Evolutionary conservation across 2,888 invertebrate species (phyloP).

Genomic region (Dasypogon diadema): DNA sequence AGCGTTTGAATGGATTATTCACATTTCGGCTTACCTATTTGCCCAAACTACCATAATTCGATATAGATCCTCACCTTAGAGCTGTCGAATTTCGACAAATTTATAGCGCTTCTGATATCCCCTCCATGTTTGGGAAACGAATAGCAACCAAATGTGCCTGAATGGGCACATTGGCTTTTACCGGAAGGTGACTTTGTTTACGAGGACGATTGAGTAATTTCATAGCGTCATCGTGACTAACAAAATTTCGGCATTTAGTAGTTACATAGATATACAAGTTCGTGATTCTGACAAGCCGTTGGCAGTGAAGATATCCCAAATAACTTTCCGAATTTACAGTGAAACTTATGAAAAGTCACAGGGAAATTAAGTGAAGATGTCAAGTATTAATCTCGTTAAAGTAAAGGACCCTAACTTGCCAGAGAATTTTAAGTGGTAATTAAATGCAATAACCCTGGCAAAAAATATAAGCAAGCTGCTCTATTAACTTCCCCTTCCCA

Average conservation of each 20-base stretch:
- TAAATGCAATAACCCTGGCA: conserved; percentile 15
- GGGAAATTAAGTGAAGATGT: not conserved
- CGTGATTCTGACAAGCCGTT: too few relatives aligned
- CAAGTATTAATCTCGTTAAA: conserved; percentile 6
- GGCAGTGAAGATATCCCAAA: too few relatives aligned
- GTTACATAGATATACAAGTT: too few relatives aligned
- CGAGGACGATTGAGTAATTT: too few relatives aligned
- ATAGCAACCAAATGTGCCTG: too few relatives aligned
- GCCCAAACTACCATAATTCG: conserved; percentile 28
- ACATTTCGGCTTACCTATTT: not conserved
- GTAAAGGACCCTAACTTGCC: not conserved
- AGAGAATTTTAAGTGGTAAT: conserved; percentile 25
- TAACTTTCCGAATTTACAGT: too few relatives aligned
- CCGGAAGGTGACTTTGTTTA: too few relatives aligned
- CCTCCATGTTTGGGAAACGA: too few relatives aligned
- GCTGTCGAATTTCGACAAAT: conserved; percentile 26
- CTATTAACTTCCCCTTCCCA: not conserved
- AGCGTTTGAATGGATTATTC: conserved; percentile 36
- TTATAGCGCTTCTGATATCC: conserved; percentile 19
- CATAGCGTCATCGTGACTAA: too few relatives aligned
- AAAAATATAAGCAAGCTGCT: not conserved
- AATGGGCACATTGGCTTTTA: too few relatives aligned
- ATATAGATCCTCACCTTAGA: conserved; percentile 36
- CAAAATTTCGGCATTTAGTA: too few relatives aligned
- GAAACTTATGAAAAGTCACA: not conserved